Percentiles rank a stretch among this genome's conserved stretches.
These are phyloP conservation scores for Macrosiphum euphorbiae DNA, from an alignment of 2,888 invertebrate species.

Conservation along the genomic window DNA sequence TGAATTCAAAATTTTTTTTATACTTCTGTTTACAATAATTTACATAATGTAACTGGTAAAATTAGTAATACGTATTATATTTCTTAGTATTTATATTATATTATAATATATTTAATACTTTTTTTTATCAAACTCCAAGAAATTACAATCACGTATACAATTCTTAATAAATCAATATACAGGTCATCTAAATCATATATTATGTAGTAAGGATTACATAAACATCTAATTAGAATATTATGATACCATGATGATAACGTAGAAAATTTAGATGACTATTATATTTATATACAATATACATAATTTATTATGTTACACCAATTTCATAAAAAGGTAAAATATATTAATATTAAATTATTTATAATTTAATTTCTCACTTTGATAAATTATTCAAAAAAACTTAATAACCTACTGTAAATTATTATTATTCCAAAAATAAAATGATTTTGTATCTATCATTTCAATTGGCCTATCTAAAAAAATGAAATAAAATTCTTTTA, in stretches of 20 bases:
- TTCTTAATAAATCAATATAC: conserved; percentile 9
- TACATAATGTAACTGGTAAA: neutral
- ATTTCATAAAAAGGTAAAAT: neutral
- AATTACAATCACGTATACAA: neutral
- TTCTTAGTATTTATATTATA: neutral
- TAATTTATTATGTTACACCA: neutral
- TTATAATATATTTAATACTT: neutral
- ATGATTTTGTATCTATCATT: too few species aligned
- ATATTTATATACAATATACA: neutral
- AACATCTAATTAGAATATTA: neutral
- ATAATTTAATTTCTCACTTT: neutral
- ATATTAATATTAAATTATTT: neutral
- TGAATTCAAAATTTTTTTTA: neutral
- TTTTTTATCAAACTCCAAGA: conserved; percentile 13
- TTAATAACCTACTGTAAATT: neutral
- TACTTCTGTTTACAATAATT: neutral
- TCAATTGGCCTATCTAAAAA: too few species aligned
- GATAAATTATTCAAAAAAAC: neutral
- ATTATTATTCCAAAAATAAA: neutral
- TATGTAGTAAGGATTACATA: neutral
- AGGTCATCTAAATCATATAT: neutral
- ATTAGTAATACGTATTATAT: neutral
- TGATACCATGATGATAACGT: neutral
- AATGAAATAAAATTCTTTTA: too few species aligned
- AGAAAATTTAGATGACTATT: neutral